Evolutionary conservation across 2,888 invertebrate genomes (phyloP), one percentile per base, ranked within the genome.

Genomic region (Himalopsyche anomala): DNA sequence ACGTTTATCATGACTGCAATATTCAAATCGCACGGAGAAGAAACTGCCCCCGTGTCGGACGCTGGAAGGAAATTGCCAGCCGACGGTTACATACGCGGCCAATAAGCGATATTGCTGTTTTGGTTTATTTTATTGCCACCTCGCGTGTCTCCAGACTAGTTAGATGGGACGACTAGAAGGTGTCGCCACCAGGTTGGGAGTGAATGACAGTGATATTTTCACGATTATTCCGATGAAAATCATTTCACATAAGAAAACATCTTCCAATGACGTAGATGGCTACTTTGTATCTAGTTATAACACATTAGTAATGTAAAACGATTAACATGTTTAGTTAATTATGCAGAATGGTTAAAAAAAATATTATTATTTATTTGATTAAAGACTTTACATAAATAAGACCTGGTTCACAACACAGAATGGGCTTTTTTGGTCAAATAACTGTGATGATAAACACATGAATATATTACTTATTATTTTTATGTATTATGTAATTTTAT

Each of bases 71-170:
- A 80, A 82, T 80, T 79, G 84, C 55, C 55, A 38, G 54, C 54
- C 36, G 82, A 55, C 56, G 51, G 15, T 74, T 74, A 55, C 82
- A 11, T 40, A 56, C 55, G 15, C 62, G 56, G 80, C 55, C 80
- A 80, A 84, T 81, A 81, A 62, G 84, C 42, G 80, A 62, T 62
- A 84, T 19, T 51, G 62, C 81, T 81, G 62, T 84, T 84, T 81
- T 81, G 56, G 81, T 84, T 84, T 81, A 84, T 84, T 81, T 84
- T 84, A 84, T 69, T 74, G 69, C 81, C 84, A 69, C 81, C 62
- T 51, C 36, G 81, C 81, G 79, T 83, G 84, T 62, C 54, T 8
- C 19, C n/a, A 15, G 36, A 74, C 74, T 38, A 74, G 74, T 74
- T 74, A 74, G 74, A 74, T 74, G 38, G 28, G 69, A 36, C 28